Evolutionary conservation across 2,797 vertebrate species (phyloP), one percentile per base, ranked within the genome.

Genomic region (Sebastes ruberrimus): DNA sequence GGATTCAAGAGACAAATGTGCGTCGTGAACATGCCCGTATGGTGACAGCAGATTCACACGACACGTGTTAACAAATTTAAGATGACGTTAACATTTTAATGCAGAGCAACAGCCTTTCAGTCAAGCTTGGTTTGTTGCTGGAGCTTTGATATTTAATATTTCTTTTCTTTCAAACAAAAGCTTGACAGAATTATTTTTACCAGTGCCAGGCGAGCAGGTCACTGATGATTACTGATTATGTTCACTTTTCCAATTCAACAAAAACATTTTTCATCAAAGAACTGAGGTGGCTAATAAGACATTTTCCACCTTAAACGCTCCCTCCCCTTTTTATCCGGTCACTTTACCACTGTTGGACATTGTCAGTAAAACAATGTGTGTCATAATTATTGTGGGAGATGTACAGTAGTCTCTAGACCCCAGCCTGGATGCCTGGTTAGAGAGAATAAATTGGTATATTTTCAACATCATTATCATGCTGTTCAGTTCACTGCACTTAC

Each of bases 381-480:
- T 64, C 20, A 72, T 3, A 23, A 75, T 28, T 61, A 68, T n/a
- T 10, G 46, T 20, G 20, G 1, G 23, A 33, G 32, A 49, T 49
- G 42, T 49, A 49, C 42, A 49, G 42, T 8, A 20, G 42, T 49
- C 16, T 49, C 42, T 49, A 49, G 0, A 49, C 3, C 1, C 46
- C 46, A 59, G 78, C 11, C 35, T 33, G 60, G 32, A 68, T 70
- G 73, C 16, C 70, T 82, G 68, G 7, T 77, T 80, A 63, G 28
- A 38, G 64, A 76, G 62, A 69, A 87, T 82, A 81, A 82, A 85
- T 86, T 84, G 83, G 57, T 84, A 2, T 73, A 67, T 89, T 86
- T 90, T 81, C 78, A 52, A 74, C 85, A 86, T 89, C 86, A 91
- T 92, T 91, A 90, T 87, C 76, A 82, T 81, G 60, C 80, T 71